Base-by-base conservation (phyloP, 1,140 invertebrate species). In the Eurosta solidaginis region DNA sequence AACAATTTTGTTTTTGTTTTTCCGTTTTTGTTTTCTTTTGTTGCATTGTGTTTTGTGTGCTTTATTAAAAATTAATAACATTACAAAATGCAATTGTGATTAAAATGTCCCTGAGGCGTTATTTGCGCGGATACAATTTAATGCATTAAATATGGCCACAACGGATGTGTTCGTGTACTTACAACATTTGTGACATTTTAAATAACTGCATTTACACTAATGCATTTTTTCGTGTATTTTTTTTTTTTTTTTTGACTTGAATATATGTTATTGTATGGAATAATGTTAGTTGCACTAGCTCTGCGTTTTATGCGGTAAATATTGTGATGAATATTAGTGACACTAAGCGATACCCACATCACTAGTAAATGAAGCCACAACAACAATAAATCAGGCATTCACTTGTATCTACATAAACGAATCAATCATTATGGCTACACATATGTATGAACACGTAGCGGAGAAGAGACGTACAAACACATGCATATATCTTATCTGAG, bases 131-230 rank as follows among this genome's bases (percentile, higher is more conserved):
- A 84, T 85, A 83, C 83, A 83, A 81, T 84, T 83, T 85, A 83
- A 85, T 85, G 84, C 83, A 84, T 85, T 84, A 82, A 85, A 85
- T 84, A 82, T 85, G 84, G 83, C 84, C 83, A 84, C 49, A 45
- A 42, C 59, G n/a, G 40, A 33, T 59, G 20, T 59, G 14, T n/a
- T 22, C 17, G 9, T 54, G 14, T 77, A 63, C 25, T 50, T 20
- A 52, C n/a, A 40, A 68, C 33, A 63, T 63, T 63, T 63, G 29
- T 40, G 27, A 14, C 59, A 12, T 40, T 40, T 68, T 68, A 68
- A 68, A 63, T 63, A 36, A 36, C n/a, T 68, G 29, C n/a, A 2
- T 29, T 59, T 4, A 33, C 17, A 33, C 54, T 29, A 33, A 59
- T 59, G 54, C 50, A 36, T 59, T 36, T 36, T 59, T 59, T 25